Conservation (phyloP, 2,888 invertebrate species). For the Nephrotoma guestfalica region DNA sequence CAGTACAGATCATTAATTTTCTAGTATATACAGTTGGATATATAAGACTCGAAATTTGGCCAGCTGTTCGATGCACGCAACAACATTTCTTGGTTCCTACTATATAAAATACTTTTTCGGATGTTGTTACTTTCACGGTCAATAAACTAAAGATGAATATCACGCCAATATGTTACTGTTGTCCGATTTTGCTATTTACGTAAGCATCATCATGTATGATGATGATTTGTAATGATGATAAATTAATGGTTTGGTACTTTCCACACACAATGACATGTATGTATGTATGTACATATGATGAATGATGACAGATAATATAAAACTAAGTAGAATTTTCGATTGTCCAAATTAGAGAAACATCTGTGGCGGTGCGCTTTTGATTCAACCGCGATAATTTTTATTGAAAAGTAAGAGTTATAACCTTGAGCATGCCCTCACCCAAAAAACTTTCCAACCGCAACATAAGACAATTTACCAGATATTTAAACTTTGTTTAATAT, state of each 20-base stretch:
- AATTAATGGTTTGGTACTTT: background rate
- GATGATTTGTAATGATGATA: background rate
- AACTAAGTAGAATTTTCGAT: no score
- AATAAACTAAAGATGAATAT: background rate
- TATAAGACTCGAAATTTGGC: background rate
- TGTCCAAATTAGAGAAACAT: no score
- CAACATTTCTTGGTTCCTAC: no score
- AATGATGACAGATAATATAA: no score
- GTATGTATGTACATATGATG: no score
- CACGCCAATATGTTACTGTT: background rate
- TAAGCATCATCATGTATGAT: background rate
- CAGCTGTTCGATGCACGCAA: no score
- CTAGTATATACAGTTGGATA: background rate
- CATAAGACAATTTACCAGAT: no score
- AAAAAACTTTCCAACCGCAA: no score
- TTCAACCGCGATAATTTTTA: background rate
- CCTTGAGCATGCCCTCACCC: no score
- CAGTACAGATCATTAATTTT: background rate
- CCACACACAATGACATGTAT: background rate
- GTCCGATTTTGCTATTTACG: background rate
- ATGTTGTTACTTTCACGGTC: background rate
- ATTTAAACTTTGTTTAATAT: no score
- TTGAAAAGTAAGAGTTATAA: background rate
- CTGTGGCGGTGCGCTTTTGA: no score
- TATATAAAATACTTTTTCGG: no score